A percentile compares a stretch with the other conserved stretches of the same genome.
Conservation (phyloP, 1,140 invertebrate species). For the Eriocheir sinensis region DNA sequence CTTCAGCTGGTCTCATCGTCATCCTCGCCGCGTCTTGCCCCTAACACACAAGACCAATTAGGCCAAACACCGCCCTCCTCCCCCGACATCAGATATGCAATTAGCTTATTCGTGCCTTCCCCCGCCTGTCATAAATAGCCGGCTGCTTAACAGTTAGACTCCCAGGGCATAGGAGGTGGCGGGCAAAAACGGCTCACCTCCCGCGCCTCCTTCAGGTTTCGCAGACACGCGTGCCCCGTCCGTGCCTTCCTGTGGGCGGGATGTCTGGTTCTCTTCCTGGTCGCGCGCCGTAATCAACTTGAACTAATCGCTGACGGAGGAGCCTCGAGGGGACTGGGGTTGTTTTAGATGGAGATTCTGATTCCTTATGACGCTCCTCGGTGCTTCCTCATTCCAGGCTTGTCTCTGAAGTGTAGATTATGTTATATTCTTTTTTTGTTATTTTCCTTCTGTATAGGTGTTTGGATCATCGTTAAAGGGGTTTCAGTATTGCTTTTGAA, state of each 20-base stretch:
- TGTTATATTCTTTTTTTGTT: not conserved
- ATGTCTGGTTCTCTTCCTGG: not conserved
- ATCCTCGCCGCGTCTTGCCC: not conserved
- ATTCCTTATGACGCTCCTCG: not conserved
- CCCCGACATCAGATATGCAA: constrained; percentile 41
- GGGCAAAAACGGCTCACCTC: not conserved
- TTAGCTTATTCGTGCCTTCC: constrained; percentile 39
- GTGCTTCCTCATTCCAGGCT: not conserved
- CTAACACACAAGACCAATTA: not conserved
- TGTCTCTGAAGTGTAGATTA: not conserved
- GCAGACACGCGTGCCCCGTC: no score
- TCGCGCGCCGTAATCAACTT: not conserved
- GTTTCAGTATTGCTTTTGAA: no score
- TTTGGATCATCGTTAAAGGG: no score
- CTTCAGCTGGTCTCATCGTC: not conserved
- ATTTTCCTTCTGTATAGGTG: no score
- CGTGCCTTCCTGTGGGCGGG: not conserved
- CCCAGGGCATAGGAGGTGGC: not conserved
- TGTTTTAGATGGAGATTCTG: not conserved
- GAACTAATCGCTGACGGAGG: not conserved
- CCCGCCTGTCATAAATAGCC: constrained; percentile 10
- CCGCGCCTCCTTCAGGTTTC: no score
- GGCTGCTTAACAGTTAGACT: constrained; percentile 39
- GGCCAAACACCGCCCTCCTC: not conserved
- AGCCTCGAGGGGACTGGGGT: not conserved